Base-by-base conservation (phyloP, 37 sponge, comb jelly and placozoan genomes). In the Corticium candelabrum region DNA sequence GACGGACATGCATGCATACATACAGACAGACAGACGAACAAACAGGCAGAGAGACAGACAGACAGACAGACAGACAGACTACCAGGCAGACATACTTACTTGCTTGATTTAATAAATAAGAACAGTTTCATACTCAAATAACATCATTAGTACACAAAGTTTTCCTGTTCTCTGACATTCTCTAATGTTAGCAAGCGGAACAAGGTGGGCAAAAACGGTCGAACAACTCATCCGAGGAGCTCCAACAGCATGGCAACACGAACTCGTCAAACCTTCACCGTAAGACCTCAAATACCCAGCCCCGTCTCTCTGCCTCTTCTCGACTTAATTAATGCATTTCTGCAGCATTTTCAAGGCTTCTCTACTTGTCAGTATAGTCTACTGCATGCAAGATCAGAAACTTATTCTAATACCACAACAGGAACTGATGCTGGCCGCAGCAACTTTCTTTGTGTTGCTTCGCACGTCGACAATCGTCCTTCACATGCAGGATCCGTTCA, bases 61-160 rank as follows among this genome's bases (percentile, higher is more conserved):
- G 56, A 43, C 56, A 43, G 56, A 43, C 56, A 43, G 56, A 43
- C 56, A 43, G 56, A 43, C 56, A 43, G 56, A 43, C 56, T 21
- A 11, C 5, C 56, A 43, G 56, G n/a, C n/a, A n/a, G n/a, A n/a
- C n/a, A n/a, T n/a, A n/a, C n/a, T n/a, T n/a, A n/a, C n/a, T n/a
- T n/a, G n/a, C n/a, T n/a, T n/a, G n/a, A n/a, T n/a, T n/a, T n/a
- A n/a, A n/a, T n/a, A n/a, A n/a, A n/a, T n/a, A n/a, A n/a, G n/a
- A n/a, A n/a, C n/a, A n/a, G n/a, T n/a, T n/a, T n/a, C n/a, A n/a
- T n/a, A n/a, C n/a, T n/a, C n/a, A n/a, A n/a, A n/a, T n/a, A n/a
- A n/a, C n/a, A n/a, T n/a, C n/a, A n/a, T n/a, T n/a, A n/a, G n/a
- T n/a, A n/a, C n/a, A n/a, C n/a, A n/a, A n/a, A n/a, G n/a, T n/a